These are phyloP conservation scores for Turdus rufiventris DNA, from an alignment of 2,113 vertebrate species.

Conservation along the genomic window DNA sequence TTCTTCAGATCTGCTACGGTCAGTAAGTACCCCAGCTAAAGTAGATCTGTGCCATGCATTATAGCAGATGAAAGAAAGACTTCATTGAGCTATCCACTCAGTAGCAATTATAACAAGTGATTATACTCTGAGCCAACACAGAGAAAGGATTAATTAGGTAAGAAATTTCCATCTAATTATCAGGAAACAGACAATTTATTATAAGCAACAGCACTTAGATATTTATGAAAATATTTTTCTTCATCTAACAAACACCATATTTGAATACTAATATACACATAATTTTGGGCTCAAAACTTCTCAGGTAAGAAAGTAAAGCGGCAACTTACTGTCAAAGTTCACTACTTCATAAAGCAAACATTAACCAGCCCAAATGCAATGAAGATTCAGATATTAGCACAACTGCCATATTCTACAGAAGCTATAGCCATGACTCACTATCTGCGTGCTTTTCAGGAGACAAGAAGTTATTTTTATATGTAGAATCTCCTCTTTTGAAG, in stretches of 20 bases:
- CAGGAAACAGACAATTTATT: neutral
- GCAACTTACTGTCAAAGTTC: neutral
- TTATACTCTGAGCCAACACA: neutral
- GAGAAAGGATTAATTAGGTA: neutral
- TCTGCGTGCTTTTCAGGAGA: neutral
- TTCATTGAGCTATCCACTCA: neutral
- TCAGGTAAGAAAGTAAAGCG: neutral
- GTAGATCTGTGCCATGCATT: neutral
- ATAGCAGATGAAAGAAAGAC: neutral
- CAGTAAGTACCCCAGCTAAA: neutral
- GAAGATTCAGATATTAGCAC: neutral
- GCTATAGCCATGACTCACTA: neutral
- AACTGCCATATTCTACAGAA: neutral
- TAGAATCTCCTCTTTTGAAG: neutral
- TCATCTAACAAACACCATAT: neutral
- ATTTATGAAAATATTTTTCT: neutral
- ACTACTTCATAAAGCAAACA: neutral
- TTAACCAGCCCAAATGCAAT: neutral
- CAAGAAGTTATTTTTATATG: neutral
- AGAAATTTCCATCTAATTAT: neutral
- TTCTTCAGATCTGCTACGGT: neutral
- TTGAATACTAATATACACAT: neutral
- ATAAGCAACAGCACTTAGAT: neutral
- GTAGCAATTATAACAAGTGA: neutral
- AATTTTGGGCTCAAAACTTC: neutral